Evolutionary conservation across 2,888 invertebrate species (phyloP), one percentile per base, ranked within the genome.

Genomic region (Isotomurus palustris): DNA sequence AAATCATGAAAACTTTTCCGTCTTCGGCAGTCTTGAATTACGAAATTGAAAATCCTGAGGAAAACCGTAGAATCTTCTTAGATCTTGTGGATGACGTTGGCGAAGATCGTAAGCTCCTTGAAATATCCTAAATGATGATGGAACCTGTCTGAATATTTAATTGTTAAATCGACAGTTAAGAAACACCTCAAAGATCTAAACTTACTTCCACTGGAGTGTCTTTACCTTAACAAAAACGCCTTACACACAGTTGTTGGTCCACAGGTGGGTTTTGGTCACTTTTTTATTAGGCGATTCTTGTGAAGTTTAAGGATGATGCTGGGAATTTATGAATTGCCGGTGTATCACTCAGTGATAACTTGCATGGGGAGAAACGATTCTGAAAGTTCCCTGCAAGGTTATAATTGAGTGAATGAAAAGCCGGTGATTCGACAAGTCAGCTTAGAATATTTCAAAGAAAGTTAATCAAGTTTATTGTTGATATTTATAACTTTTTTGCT

Each of bases 191-290:
- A 87, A 57, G 92, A 92, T 71, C 69, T 75, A 40, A 87, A 86
- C 67, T 86, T 95, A 82, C 77, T 95, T 72, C 96, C 96, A 2
- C 80, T 95, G 74, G 96, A 97, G 79, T 95, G 95, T 78, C 88
- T 92, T 74, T 96, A 94, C 79, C 81, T 96, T 67, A 96, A 95
- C 78, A 92, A 92, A 78, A 87, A 87, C 75, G 93, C 95, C 51
- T 80, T 95, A 73, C 81, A 85, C 53, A 90, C 91, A 70, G 87
- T 93, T 73, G 91, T 90, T 25, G 81, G 81, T 5, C 78, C 78
- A 38, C 74, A 73, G 72, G 74, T 74, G 48, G 49, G 60, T 21
- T n/a, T n/a, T n/a, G n/a, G n/a, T n/a, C n/a, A n/a, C n/a, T n/a
- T n/a, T n/a, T n/a, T n/a, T 28, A 17, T 8, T 45, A 28, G 14